A percentile compares a stretch with the other conserved stretches of the same genome.
Conservation (phyloP, 2,797 vertebrate species). For the Hyperoplus lanceolatus region DNA sequence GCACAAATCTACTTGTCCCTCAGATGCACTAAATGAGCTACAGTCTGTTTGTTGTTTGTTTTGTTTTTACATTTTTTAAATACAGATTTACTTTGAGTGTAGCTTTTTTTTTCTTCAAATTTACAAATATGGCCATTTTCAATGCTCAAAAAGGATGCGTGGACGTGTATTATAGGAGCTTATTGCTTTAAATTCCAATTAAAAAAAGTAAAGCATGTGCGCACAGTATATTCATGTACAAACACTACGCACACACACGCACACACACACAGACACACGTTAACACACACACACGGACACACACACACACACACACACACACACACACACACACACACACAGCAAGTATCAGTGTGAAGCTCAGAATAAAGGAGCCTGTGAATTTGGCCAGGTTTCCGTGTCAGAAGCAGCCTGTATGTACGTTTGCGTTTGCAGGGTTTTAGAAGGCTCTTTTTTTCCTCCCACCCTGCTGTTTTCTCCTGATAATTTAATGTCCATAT, state of each 20-base stretch:
- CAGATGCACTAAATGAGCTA: conserved; percentile 32
- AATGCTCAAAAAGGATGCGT: conserved; percentile 45
- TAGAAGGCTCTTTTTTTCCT: conserved; percentile 82
- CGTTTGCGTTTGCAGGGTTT: conserved; percentile 70
- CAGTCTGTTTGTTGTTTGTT: conserved; percentile 17
- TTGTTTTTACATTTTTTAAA: conserved; percentile 7
- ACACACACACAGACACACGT: conserved; percentile 17
- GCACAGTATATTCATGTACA: conserved; percentile 27
- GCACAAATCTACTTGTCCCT: conserved; percentile 28
- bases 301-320: conserved; percentile 47
- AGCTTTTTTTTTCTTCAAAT: conserved; percentile 33
- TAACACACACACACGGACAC: conserved; percentile 36
- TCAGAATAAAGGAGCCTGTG: conserved; percentile 80
- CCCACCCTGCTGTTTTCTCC: conserved; percentile 86
- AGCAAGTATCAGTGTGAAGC: conserved; percentile 80
- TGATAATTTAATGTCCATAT: conserved; percentile 86
- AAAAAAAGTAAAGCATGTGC: conserved; percentile 64
- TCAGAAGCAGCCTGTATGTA: conserved; percentile 81
- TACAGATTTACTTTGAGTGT: conserved; percentile 47
- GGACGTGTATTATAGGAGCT: conserved; percentile 59
- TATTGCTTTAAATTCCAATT: conserved; percentile 78
- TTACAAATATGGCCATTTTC: conserved; percentile 59
- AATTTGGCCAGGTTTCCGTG: conserved; percentile 86
- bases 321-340: conserved; percentile 45
- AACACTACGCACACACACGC: conserved; percentile 1